These are phyloP conservation scores for Echinometra lucunter DNA, from an alignment of 53 echinoderm and acorn worm genomes.

Conservation along the genomic window DNA sequence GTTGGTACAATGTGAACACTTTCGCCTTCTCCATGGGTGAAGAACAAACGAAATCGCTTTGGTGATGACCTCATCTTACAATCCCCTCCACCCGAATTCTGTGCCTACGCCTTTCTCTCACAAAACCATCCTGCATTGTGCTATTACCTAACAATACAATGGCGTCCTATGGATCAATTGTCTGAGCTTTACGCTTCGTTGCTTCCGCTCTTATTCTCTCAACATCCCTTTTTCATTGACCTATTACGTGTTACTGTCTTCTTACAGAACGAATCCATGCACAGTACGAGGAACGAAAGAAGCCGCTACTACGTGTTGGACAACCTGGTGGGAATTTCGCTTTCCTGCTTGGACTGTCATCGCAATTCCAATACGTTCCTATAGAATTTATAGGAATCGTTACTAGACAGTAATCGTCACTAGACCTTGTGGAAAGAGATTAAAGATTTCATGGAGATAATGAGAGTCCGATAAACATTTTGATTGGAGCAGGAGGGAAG, in stretches of 20 bases:
- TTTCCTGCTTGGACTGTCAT: neutral
- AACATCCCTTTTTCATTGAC: constrained; percentile 7
- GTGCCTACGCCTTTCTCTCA: neutral
- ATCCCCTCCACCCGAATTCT: neutral
- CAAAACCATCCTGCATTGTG: neutral
- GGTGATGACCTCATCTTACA: constrained; percentile 20
- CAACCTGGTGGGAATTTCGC: neutral
- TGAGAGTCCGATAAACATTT: neutral
- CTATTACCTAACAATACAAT: constrained; percentile 56
- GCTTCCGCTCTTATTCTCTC: neutral
- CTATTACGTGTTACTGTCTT: constrained; percentile 29
- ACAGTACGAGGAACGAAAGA: neutral
- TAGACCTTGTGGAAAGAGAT: neutral
- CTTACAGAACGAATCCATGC: neutral
- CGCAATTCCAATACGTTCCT: neutral
- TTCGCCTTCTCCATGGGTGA: neutral
- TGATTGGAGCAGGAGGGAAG: neutral
- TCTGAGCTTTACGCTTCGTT: neutral
- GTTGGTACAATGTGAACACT: neutral
- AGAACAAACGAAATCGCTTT: neutral
- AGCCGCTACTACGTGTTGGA: neutral
- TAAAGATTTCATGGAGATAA: neutral
- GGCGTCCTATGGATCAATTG: neutral
- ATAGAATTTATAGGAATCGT: neutral
- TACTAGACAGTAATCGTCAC: neutral